These are phyloP conservation scores for Leptinotarsa juncta DNA, from an alignment of 2,888 invertebrate species.

Conservation along the genomic window DNA sequence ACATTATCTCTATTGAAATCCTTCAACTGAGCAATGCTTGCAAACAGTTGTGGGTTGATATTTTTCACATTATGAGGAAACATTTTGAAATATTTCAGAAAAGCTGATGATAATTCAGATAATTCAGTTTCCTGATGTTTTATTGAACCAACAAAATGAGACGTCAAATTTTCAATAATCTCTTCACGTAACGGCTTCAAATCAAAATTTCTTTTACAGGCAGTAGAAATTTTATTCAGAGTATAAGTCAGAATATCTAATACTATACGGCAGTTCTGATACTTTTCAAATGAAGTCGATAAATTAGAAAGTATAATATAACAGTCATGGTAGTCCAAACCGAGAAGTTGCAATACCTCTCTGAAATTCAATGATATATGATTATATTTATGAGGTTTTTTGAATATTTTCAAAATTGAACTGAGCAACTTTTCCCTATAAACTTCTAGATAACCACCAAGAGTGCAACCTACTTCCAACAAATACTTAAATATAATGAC, in stretches of 20 bases:
- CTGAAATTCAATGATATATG: slow-evolving; percentile 57
- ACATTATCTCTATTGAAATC: slow-evolving; percentile 71
- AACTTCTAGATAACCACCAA: slow-evolving; percentile 62
- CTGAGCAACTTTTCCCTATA: slow-evolving; percentile 70
- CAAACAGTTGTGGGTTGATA: slow-evolving; percentile 69
- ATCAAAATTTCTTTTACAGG: slow-evolving; percentile 36
- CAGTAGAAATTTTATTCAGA: slow-evolving; percentile 47
- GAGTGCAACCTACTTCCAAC: slow-evolving; percentile 30
- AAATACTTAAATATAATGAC: slow-evolving; percentile 42
- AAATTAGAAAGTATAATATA: slow-evolving; percentile 61
- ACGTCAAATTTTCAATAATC: slow-evolving; percentile 45
- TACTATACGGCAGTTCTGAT: slow-evolving; percentile 30
- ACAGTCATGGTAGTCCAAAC: slow-evolving; percentile 64
- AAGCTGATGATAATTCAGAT: slow-evolving; percentile 68
- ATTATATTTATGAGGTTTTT: slow-evolving; percentile 63
- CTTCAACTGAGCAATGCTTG: slow-evolving; percentile 68
- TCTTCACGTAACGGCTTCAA: slow-evolving; percentile 47
- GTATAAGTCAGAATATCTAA: slow-evolving; percentile 47
- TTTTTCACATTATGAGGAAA: slow-evolving; percentile 72
- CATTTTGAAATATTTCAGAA: slow-evolving; percentile 70
- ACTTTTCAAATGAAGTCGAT: slow-evolving; percentile 30
- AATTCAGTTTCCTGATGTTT: slow-evolving; percentile 54
- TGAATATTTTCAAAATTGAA: slow-evolving; percentile 63
- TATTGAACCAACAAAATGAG: slow-evolving; percentile 45
- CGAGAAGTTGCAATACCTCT: slow-evolving; percentile 65